phyloP scores from a whole-genome alignment of 1,140 invertebrate genomes.

The Zaprionus nigranus region DNA sequence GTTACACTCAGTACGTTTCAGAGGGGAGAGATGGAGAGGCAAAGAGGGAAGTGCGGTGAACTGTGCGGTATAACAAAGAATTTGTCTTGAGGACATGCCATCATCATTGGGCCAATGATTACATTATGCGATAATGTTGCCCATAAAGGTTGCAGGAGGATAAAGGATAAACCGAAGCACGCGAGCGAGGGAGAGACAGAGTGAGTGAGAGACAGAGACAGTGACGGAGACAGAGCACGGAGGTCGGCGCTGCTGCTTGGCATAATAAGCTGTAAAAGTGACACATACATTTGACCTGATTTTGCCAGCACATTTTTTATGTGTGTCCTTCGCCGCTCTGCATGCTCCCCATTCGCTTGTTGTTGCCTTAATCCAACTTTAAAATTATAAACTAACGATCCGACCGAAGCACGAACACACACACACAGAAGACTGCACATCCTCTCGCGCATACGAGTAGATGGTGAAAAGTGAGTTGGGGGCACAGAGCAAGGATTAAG shows the following conservation, averaged over 20 bases:
- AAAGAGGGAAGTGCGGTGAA: slow-evolving; percentile 20
- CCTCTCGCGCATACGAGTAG: background rate
- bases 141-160: slow-evolving; percentile 66
- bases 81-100: slow-evolving; percentile 81
- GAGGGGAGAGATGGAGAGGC: background rate
- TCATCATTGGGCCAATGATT: slow-evolving; percentile 81
- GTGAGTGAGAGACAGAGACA: slow-evolving; percentile 25
- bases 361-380: slow-evolving; percentile 77
- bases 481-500: slow-evolving; percentile 74
- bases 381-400: slow-evolving; percentile 83
- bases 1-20: slow-evolving; percentile 1
- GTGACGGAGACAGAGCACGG: slow-evolving; percentile 1
- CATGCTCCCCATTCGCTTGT: slow-evolving; percentile 26
- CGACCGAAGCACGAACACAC: slow-evolving; percentile 35
- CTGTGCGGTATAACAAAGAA: slow-evolving; percentile 73
- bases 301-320: slow-evolving; percentile 68
- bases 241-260: slow-evolving; percentile 56
- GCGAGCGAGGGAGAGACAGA: slow-evolving; percentile 33
- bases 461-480: slow-evolving; percentile 23
- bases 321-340: slow-evolving; percentile 19
- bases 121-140: slow-evolving; percentile 82
- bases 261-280: slow-evolving; percentile 82
- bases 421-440: background rate
- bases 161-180: slow-evolving; percentile 39
- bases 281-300: slow-evolving; percentile 80